Percentiles rank a stretch among this genome's conserved stretches.
Evolutionary conservation across 2,113 vertebrate genomes (phyloP).

Genomic region (Phylloscopus trochiloides): DNA sequence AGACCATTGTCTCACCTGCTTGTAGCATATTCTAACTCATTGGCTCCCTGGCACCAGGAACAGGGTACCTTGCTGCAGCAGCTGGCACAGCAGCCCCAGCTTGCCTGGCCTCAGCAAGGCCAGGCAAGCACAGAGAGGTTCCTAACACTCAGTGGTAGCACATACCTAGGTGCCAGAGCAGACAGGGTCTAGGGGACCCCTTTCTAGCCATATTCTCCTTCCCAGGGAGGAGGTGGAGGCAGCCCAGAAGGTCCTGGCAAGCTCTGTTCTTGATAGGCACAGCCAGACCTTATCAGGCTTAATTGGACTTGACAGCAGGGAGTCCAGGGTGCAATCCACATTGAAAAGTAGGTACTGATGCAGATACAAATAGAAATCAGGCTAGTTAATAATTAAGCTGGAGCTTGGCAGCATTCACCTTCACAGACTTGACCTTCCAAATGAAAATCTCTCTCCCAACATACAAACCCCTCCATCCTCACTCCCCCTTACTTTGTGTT

Average conservation of each 20-base stretch:
- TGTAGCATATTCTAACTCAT: not conserved
- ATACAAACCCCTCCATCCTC: not conserved
- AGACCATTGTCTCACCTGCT: not conserved
- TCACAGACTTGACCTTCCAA: conserved; percentile 55
- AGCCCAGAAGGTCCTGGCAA: not conserved
- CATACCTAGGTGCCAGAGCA: not conserved
- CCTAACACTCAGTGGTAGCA: not conserved
- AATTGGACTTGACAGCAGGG: conserved; percentile 46
- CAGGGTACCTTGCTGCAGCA: not conserved
- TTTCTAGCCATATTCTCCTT: not conserved
- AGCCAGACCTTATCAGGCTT: conserved; percentile 59
- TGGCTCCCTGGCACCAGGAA: not conserved
- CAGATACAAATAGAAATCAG: conserved; percentile 58
- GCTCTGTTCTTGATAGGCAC: not conserved
- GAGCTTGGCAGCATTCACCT: conserved; percentile 53
- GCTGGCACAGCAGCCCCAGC: not conserved
- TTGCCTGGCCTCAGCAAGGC: not conserved
- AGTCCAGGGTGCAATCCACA: conserved; percentile 27
- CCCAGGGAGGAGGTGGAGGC: not conserved
- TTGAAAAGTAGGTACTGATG: conserved; percentile 37
- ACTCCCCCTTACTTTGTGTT: not conserved
- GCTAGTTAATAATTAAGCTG: conserved; percentile 66
- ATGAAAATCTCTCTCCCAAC: not conserved
- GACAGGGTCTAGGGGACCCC: not conserved
- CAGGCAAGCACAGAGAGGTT: not conserved